Evolutionary conservation across 2,888 invertebrate species (phyloP).

Genomic region (Buathra laborator): DNA sequence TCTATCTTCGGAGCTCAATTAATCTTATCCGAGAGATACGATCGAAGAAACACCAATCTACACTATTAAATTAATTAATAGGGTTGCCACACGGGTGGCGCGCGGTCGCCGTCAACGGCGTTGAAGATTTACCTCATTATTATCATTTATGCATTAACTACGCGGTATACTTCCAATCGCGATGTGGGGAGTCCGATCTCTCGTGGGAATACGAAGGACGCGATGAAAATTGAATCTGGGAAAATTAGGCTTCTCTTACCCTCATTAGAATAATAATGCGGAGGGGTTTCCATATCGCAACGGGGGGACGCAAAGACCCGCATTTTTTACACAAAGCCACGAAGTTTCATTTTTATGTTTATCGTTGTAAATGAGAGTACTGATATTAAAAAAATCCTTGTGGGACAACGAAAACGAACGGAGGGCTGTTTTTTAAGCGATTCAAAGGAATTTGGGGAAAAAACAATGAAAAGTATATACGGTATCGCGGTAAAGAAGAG

Average conservation of each 20-base stretch:
- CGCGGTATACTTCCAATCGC: not conserved
- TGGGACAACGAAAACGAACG: constrained; percentile 1
- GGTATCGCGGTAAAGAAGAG: not conserved
- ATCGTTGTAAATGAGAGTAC: constrained; percentile 6
- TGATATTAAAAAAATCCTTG: constrained; percentile 35
- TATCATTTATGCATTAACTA: not conserved
- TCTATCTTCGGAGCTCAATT: constrained; percentile 1
- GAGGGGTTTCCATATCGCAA: not conserved
- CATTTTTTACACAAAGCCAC: not conserved
- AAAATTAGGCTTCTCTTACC: constrained; percentile 9
- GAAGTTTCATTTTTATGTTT: not conserved
- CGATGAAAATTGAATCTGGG: not conserved
- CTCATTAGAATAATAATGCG: constrained; percentile 24
- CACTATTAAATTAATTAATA: constrained; percentile 4
- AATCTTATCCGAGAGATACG: not conserved
- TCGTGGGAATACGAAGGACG: not conserved
- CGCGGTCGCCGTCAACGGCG: not conserved
- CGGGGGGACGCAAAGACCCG: not conserved
- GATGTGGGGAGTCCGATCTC: too few species aligned
- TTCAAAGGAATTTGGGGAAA: not conserved
- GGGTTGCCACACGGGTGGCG: not conserved
- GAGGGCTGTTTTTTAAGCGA: not conserved
- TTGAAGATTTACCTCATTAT: not conserved
- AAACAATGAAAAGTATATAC: too few species aligned
- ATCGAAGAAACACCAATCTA: constrained; percentile 5